Base-by-base conservation (phyloP, 2,888 invertebrate genomes). In the Gisinianus flammeolus region DNA sequence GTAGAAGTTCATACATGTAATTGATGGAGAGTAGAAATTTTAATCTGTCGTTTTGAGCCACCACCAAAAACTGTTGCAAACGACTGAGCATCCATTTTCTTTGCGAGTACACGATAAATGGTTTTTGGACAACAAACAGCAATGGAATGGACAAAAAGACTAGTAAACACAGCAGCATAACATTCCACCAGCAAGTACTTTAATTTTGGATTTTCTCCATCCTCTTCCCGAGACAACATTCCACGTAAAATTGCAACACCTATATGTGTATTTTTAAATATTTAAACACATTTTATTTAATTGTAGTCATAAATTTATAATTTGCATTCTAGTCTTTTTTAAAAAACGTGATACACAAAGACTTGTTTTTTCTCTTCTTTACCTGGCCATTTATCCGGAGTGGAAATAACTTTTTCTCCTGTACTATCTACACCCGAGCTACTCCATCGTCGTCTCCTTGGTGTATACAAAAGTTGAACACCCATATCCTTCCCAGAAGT, bases 201-300 rank as follows among this genome's bases (percentile, higher is more conserved):
- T 70, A 99, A 89, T 80, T 95, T 93, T 0, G 98, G 98, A 1
- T 96, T 93, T 85, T 95, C 95, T 85, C 96, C 96, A 86, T 99
- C 98, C 83, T 96, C 95, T 85, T 98, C 98, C 28, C 97, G 90
- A 0, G 95, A 93, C 6, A 99, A 89, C 62, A 99, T 89, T 0
- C 97, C 95, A 31, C 97, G 91, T 58, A 99, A 89, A 78, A 95
- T 95, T 0, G 97, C 95, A 0, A 98, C 98, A 16, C 98, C 97
- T 89, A 83, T 6, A 82, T 80, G 19, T 70, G 2, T 16, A 75
- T 26, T n/a, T n/a, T n/a, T n/a, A 74, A n/a, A n/a, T n/a, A n/a
- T n/a, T n/a, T n/a, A n/a, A n/a, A n/a, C n/a, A n/a, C n/a, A n/a
- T n/a, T n/a, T n/a, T n/a, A n/a, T n/a, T n/a, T n/a, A n/a, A n/a